Evolutionary conservation across 2,888 invertebrate species (phyloP), one percentile per base, ranked within the genome.

Genomic region (Thera britannica): DNA sequence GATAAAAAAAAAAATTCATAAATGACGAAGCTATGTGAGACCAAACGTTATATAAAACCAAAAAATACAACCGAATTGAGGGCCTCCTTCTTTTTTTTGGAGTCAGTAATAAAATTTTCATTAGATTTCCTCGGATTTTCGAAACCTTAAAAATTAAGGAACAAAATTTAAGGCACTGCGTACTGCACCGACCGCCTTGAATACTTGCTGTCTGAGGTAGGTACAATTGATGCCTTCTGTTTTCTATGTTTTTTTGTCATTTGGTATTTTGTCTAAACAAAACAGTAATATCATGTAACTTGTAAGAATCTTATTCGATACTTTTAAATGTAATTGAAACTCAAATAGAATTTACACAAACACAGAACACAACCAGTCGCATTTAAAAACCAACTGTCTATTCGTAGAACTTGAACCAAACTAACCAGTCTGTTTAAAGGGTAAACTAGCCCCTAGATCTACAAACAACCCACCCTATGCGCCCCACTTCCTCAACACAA

Each of bases 401-500:
- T 23, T 61, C 54, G 12, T 35, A 44, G 41, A 61, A 46, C n/a
- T 46, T 61, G 2, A 52, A 44, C 61, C n/a, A 36, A 54, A 54
- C 44, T 41, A 54, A 61, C 61, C 62, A 52, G 55, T 52, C 52
- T 7, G 34, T 46, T 2, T 51, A 12, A 11, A 56, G 48, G 46
- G 36, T 56, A 62, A 59, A 56, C 62, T 55, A 62, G 62, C 62
- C 62, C 62, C 56, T 44, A 9, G 12, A 56, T 44, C 48, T 55
- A 57, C 68, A 48, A 61, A 67, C 62, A 65, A 38, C 52, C 49
- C 60, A 44, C 60, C 64, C 57, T 48, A 52, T 62, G 36, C 51
- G 44, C 62, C 58, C 52, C 76, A 75, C 74, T 75, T 78, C 77
- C 77, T 73, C 23, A 74, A 73, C 74, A 79, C 74, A 67, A 62